These are phyloP conservation scores for Hypanus sabinus DNA, from an alignment of 2,113 vertebrate genomes.

Conservation along the genomic window DNA sequence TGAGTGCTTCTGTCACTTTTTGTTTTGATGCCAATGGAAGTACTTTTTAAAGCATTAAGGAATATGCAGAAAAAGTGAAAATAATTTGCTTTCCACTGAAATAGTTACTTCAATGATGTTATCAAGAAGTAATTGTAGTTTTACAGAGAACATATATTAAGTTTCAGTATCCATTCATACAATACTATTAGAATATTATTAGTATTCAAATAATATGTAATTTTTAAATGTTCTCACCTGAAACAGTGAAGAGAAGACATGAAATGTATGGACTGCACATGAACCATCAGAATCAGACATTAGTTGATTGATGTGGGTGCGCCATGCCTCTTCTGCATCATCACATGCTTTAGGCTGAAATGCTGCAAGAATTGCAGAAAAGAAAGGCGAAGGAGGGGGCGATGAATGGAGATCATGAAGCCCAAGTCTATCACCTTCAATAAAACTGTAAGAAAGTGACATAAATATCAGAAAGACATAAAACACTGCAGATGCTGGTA, in stretches of 20 bases:
- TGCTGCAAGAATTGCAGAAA: constrained; percentile 88
- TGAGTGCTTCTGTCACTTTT: too few relatives aligned
- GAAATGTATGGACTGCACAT: constrained; percentile 94
- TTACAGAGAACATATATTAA: background rate
- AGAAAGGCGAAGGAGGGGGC: constrained; percentile 85
- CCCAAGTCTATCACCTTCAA: constrained; percentile 70
- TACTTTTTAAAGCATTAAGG: background rate
- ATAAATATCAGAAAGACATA: background rate
- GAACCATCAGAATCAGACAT: constrained; percentile 88
- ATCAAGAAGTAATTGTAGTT: background rate
- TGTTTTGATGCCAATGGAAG: too few relatives aligned
- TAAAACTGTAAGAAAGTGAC: constrained; percentile 55
- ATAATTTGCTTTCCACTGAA: background rate
- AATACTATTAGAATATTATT: too few relatives aligned
- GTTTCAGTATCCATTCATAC: background rate
- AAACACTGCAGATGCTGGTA: too few relatives aligned
- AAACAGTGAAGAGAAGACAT: constrained; percentile 93
- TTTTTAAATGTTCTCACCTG: constrained; percentile 61
- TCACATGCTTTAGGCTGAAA: constrained; percentile 79
- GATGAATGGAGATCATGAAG: constrained; percentile 53
- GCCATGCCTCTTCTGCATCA: constrained; percentile 81
- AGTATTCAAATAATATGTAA: background rate
- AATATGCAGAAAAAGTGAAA: background rate
- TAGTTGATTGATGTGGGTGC: constrained; percentile 87
- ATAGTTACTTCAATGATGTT: background rate